phyloP scores from a whole-genome alignment of 2,888 invertebrate genomes.

The Drosophila meridiana region DNA sequence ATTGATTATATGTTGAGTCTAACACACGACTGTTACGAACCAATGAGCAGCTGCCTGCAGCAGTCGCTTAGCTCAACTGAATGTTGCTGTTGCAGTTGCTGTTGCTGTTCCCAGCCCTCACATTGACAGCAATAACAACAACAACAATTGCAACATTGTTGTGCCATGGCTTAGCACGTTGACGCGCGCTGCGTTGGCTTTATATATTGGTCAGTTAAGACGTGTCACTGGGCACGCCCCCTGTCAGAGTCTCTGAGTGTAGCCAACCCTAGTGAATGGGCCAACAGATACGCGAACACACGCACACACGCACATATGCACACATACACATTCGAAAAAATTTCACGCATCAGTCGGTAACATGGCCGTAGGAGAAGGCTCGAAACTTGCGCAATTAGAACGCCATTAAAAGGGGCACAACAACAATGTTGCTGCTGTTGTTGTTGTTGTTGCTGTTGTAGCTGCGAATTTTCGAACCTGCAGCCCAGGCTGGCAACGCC shows the following conservation, averaged over 20 bases:
- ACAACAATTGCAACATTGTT: constrained; percentile 46
- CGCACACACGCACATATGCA: neutral
- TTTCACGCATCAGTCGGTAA: constrained; percentile 73
- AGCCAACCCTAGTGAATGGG: constrained; percentile 28
- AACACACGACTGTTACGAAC: constrained; percentile 34
- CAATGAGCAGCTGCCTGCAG: constrained; percentile 51
- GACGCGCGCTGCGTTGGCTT: constrained; percentile 57
- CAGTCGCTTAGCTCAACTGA: constrained; percentile 39
- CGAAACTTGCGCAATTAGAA: constrained; percentile 70
- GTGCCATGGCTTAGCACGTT: constrained; percentile 46
- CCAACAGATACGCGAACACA: neutral
- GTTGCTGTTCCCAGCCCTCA: constrained; percentile 13
- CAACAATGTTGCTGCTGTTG: constrained; percentile 41
- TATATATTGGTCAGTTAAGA: constrained; percentile 77
- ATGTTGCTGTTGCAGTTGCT: constrained; percentile 8
- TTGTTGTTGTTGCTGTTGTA: constrained; percentile 18
- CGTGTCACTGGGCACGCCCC: constrained; percentile 77
- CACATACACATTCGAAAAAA: constrained; percentile 31
- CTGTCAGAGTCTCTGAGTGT: constrained; percentile 14
- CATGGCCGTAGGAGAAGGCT: constrained; percentile 59
- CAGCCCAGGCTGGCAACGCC: constrained; percentile 67
- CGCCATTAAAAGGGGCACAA: constrained; percentile 73
- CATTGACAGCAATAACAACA: constrained; percentile 5
- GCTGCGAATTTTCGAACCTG: constrained; percentile 51
- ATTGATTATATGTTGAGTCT: neutral